A percentile compares a stretch with the other conserved stretches of the same genome.
Evolutionary conservation across 2,888 invertebrate species (phyloP).

Genomic region (Microplitis manilae): DNA sequence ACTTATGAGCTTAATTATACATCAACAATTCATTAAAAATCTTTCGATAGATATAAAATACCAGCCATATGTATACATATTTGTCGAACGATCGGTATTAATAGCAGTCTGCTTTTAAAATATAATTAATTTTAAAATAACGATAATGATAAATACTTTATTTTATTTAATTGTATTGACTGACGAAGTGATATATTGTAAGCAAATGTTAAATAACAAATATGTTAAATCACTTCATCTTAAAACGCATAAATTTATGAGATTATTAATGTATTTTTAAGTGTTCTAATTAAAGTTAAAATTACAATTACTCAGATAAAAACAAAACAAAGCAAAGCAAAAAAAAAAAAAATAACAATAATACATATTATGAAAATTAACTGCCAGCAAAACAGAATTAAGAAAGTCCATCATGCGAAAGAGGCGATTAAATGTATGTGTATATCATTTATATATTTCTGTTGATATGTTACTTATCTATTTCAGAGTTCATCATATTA

Average conservation of each 20-base stretch:
- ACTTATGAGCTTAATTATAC: not conserved
- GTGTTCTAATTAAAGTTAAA: not conserved
- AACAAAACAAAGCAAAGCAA: not conserved
- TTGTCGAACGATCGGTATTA: not conserved
- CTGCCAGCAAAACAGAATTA: not conserved
- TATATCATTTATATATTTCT: not conserved
- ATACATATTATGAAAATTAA: not conserved
- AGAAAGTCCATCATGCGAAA: not conserved
- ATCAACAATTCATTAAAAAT: not conserved
- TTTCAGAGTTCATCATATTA: not conserved
- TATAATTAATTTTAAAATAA: not conserved
- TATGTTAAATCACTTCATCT: not conserved
- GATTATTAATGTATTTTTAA: not conserved
- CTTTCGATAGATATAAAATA: not conserved
- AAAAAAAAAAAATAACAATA: not conserved
- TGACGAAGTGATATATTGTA: not conserved
- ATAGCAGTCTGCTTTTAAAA: not conserved
- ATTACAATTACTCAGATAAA: not conserved
- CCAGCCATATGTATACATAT: not conserved
- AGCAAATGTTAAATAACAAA: not conserved
- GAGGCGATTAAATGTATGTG: not conserved
- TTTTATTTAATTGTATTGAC: not conserved
- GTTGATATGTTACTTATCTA: constrained; percentile 1
- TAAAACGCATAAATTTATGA: not conserved
- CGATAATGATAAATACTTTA: not conserved